Evolutionary conservation across 2,888 invertebrate genomes (phyloP).

Genomic region (Parnassius smintheus): DNA sequence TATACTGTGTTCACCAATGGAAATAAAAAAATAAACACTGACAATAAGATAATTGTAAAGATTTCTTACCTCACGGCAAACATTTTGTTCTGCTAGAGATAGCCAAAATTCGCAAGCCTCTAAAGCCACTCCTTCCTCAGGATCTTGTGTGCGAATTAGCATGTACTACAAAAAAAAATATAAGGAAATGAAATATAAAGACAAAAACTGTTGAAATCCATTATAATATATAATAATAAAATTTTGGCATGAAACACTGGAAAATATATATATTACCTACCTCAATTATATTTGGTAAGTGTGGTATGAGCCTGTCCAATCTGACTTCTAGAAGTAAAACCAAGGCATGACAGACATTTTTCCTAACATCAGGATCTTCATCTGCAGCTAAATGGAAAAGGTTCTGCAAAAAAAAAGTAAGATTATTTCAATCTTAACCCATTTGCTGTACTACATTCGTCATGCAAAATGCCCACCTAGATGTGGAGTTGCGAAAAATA

Average conservation of each 20-base stretch:
- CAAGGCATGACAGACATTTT: slow-evolving; percentile 98
- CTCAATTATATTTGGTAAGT: slow-evolving; percentile 98
- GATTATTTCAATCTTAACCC: slow-evolving; percentile 1
- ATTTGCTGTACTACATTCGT: too few relatives aligned
- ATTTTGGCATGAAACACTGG: too few relatives aligned
- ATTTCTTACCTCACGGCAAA: slow-evolving; percentile 88
- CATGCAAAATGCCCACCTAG: too few relatives aligned
- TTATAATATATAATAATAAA: too few relatives aligned
- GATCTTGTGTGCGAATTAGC: slow-evolving; percentile 96
- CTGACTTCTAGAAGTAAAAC: slow-evolving; percentile 98
- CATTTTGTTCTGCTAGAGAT: slow-evolving; percentile 95
- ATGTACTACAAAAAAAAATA: slow-evolving; percentile 85
- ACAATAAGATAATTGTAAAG: too few relatives aligned
- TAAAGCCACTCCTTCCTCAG: slow-evolving; percentile 96
- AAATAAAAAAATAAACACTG: too few relatives aligned
- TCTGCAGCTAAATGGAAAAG: slow-evolving; percentile 97
- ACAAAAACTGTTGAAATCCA: too few relatives aligned
- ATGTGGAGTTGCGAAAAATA: too few relatives aligned
- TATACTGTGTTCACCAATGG: too few relatives aligned
- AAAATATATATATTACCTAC: slow-evolving; percentile 52
- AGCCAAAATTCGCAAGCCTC: slow-evolving; percentile 99
- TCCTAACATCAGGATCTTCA: slow-evolving; percentile 97
- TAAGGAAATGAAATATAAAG: slow-evolving; percentile 5
- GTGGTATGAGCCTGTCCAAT: slow-evolving; percentile 96
- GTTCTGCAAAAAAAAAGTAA: slow-evolving; percentile 77